Evolutionary conservation across 1,140 invertebrate species (phyloP), one percentile per base, ranked within the genome.

Genomic region (Lordiphosa stackelbergi): DNA sequence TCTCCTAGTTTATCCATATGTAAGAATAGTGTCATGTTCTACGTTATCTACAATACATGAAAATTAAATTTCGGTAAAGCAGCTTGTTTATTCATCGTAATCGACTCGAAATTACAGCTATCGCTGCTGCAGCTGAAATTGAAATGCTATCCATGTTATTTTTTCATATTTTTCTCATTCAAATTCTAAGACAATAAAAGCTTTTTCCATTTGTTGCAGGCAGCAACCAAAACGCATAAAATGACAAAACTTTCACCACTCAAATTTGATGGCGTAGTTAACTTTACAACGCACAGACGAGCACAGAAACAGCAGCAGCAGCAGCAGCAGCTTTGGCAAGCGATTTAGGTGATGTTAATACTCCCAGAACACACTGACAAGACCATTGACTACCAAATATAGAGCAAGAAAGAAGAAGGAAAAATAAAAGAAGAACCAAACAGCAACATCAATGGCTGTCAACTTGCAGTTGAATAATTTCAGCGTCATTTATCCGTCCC

Each of bases 401-500:
- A 55, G 6, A 12, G 12, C 34, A 13, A 52, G 12, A 6, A 38
- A 41, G 5, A 38, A 6, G 22, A 5, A 24, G 24, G 0, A 41
- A 13, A 2, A 3, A 13, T 3, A 19, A 12, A 34, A 22, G 46
- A 22, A 60, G 12, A 35, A 35, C 34, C 34, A 16, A 60, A 13
- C 53, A 35, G 42, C 34, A 45, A 42, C 48, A 81, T 58, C 60
- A 59, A 81, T 81, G 77, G 77, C 63, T 69, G 52, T 75, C 60
- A 70, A 60, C 46, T 65, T 46, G 42, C 69, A 69, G 52, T 58
- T 66, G 73, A 46, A 83, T 56, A 69, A 64, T 62, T 66, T 45
- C 59, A 49, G 64, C 60, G 56, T 40, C 59, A 53, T 65, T 51
- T 62, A 73, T 47, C 72, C 73, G 48, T 71, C 72, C 52, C 78